Percentiles rank a stretch among this genome's conserved stretches.
These are phyloP conservation scores for Sialis lutaria DNA, from an alignment of 2,888 invertebrate genomes.

Conservation along the genomic window DNA sequence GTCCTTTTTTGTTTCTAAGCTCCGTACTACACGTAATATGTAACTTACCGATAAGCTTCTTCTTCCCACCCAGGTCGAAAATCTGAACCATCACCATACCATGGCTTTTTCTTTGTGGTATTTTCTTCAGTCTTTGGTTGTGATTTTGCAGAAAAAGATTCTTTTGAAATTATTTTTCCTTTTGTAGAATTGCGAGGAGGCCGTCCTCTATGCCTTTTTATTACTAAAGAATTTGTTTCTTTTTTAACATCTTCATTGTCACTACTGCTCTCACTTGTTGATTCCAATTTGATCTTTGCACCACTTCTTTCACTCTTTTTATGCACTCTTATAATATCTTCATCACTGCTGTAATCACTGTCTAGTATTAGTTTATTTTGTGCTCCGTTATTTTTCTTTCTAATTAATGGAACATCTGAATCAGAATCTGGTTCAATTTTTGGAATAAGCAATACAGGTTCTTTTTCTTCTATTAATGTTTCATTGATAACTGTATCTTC, in stretches of 20 bases:
- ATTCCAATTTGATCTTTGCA: slow-evolving; percentile 20
- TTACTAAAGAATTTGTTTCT: slow-evolving; percentile 8
- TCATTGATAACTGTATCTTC: too few relatives aligned
- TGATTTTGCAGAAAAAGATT: slow-evolving; percentile 18
- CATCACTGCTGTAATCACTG: slow-evolving; percentile 24
- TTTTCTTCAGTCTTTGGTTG: slow-evolving; percentile 14
- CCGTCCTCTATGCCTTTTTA: slow-evolving; percentile 23
- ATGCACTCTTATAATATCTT: slow-evolving; percentile 18
- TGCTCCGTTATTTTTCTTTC: slow-evolving; percentile 15
- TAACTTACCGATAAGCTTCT: slow-evolving; percentile 40
- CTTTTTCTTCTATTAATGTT: slow-evolving; percentile 5
- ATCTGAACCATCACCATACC: slow-evolving; percentile 51
- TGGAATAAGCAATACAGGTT: slow-evolving; percentile 4
- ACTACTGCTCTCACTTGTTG: slow-evolving; percentile 18
- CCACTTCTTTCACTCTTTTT: slow-evolving; percentile 19
- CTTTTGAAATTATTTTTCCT: slow-evolving; percentile 22
- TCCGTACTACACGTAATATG: too few relatives aligned
- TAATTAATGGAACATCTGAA: slow-evolving; percentile 15
- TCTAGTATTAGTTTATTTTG: slow-evolving; percentile 9
- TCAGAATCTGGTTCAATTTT: slow-evolving; percentile 18
- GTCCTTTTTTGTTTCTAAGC: too few relatives aligned
- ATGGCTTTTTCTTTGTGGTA: slow-evolving; percentile 32
- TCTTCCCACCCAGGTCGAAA: slow-evolving; percentile 71
- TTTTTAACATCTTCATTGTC: slow-evolving; percentile 15
- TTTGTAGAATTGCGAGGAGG: slow-evolving; percentile 13